Evolutionary conservation across 2,113 vertebrate species (phyloP).

Genomic region (Lepisosteus oculatus): DNA sequence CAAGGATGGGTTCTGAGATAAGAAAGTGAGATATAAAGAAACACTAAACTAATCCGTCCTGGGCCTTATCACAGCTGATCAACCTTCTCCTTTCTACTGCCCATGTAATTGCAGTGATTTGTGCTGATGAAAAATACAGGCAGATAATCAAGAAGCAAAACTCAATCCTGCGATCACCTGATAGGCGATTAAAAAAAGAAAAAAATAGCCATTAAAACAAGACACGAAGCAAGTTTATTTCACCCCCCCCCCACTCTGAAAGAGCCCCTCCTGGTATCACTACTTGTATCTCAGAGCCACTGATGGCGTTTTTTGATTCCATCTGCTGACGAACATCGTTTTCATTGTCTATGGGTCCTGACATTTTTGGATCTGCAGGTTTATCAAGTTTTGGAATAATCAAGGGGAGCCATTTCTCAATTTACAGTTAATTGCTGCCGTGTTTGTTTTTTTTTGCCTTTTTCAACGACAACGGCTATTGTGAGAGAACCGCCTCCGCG

Average conservation of each 20-base stretch:
- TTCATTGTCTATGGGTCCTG: conserved; percentile 31
- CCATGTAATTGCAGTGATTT: conserved; percentile 81
- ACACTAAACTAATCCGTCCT: conserved; percentile 61
- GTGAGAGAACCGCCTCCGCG: conserved; percentile 31
- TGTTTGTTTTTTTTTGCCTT: conserved; percentile 34
- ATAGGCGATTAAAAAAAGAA: conserved; percentile 43
- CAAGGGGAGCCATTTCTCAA: conserved; percentile 72
- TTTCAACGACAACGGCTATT: background rate
- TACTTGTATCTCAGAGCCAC: conserved; percentile 56
- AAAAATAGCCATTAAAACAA: conserved; percentile 1
- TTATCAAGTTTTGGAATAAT: conserved; percentile 73
- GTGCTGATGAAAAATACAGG: conserved; percentile 73
- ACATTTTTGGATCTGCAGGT: conserved; percentile 59
- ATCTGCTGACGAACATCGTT: conserved; percentile 50
- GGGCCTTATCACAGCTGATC: conserved; percentile 56
- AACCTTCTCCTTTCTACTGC: conserved; percentile 54
- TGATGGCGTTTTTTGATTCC: conserved; percentile 25
- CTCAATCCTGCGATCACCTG: conserved; percentile 55
- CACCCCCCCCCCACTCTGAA: background rate
- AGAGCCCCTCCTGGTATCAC: conserved; percentile 42
- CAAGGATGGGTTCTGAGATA: conserved; percentile 74
- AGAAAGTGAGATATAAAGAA: conserved; percentile 71
- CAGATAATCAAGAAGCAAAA: conserved; percentile 69
- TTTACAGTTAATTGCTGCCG: conserved; percentile 85
- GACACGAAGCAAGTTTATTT: background rate